Base-by-base conservation (phyloP, 2,888 invertebrate species). In the Rhabditoides inermis region DNA sequence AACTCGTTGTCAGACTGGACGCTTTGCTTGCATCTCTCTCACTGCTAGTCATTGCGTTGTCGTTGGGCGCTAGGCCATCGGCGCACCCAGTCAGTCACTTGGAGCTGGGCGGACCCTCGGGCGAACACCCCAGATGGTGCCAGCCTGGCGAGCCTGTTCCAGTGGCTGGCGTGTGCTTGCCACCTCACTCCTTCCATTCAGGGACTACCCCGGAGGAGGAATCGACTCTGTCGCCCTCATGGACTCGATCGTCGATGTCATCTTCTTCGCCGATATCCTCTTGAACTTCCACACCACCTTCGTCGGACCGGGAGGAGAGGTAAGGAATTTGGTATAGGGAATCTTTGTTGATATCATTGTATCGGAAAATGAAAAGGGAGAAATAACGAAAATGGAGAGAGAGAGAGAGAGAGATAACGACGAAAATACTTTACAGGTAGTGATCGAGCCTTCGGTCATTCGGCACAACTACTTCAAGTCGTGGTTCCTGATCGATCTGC, bases 201-300 rank as follows among this genome's bases (percentile, higher is more conserved):
- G 65, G 55, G 63, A 63, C 36, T 57, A 55, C 45, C 58, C 61
- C 44, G 53, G 55, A 27, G 54, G 56, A 22, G 63, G 67, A 2
- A 72, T 75, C 53, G 75, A 75, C 54, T 66, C 69, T 32, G 65
- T 75, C 27, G 74, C 73, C 7, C 51, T 80, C 72, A 77, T 81
- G 47, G 79, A 79, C 2, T 92, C 92, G 69, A 94, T 98, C 77
- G 98, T 98, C 76, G 98, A 98, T 82, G 95, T 98, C 74, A 91
- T 98, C 78, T 98, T 98, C 84, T 98, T 98, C 84, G 92, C 98
- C 81, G 98, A 98, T 83, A 98, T 98, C 81, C 90, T 95, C 79
- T 86, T 98, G 78, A 98, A 98, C 83, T 98, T 98, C 83, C 98
- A 98, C 82, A 98, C 98, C 65, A 98, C 98, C 63, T 98, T 98